A percentile compares a stretch with the other conserved stretches of the same genome.
Evolutionary conservation across 1,140 invertebrate genomes (phyloP).

Genomic region (Muscidifurax raptorellus): DNA sequence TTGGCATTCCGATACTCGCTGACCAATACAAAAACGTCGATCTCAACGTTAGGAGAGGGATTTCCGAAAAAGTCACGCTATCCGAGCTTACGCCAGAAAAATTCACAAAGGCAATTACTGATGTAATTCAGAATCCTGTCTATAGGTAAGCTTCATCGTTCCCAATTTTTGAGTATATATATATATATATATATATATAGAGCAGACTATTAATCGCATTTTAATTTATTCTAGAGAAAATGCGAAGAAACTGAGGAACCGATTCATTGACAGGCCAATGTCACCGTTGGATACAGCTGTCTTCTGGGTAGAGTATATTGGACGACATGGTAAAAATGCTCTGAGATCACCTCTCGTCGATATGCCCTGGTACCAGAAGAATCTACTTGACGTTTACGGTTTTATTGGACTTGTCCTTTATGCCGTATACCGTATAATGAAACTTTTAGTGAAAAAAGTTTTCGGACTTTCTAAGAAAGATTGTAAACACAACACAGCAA

Average conservation of each 20-base stretch:
- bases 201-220: no score
- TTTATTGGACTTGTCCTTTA: background rate
- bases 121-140: conserved; percentile 63
- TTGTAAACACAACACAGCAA: background rate
- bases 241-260: background rate
- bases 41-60: conserved; percentile 49
- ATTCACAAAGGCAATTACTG: conserved; percentile 62
- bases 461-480: background rate
- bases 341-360: background rate
- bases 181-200: background rate
- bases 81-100: conserved; percentile 65
- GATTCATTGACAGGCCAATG: background rate
- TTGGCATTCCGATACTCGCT: conserved; percentile 82
- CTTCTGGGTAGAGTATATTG: conserved; percentile 31
- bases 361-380: conserved; percentile 17
- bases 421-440: background rate
- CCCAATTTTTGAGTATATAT: background rate
- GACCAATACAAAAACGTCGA: conserved; percentile 79
- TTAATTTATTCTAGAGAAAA: background rate
- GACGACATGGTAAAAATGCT: background rate
- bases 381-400: background rate
- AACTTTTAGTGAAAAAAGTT: background rate
- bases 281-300: background rate
- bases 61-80: conserved; percentile 63
- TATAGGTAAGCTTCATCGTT: conserved; percentile 61